Conservation (phyloP, 2,113 vertebrate genomes). For the Neotoma lepida region DNA sequence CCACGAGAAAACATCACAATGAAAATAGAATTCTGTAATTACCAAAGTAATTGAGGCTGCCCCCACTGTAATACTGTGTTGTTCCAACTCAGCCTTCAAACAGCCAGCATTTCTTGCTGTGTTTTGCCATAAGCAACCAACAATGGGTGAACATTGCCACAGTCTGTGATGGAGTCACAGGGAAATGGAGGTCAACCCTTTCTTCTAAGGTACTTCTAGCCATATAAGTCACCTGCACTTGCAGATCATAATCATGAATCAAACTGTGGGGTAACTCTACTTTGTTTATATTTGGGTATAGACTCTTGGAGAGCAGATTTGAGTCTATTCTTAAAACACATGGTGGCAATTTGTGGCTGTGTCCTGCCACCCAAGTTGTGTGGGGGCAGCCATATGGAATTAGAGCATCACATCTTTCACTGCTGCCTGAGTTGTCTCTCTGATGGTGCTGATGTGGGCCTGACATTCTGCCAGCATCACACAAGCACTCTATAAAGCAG, state of each 20-base stretch:
- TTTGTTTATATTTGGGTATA: constrained; percentile 28
- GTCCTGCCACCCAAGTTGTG: constrained; percentile 51
- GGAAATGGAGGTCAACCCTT: neutral
- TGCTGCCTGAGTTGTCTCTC: neutral
- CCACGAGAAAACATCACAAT: neutral
- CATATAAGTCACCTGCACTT: neutral
- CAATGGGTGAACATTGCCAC: neutral
- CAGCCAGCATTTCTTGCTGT: neutral
- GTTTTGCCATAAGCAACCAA: neutral
- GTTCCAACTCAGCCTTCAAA: neutral
- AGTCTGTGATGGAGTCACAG: neutral
- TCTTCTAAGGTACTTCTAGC: neutral
- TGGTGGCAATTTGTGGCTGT: constrained; percentile 57
- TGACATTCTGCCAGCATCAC: neutral
- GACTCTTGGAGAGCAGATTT: constrained; percentile 18
- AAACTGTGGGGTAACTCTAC: neutral
- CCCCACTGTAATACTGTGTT: neutral
- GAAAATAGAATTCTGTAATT: neutral
- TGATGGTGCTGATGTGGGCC: neutral
- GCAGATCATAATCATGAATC: neutral
- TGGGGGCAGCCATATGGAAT: neutral
- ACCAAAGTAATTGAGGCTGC: neutral
- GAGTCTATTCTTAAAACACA: constrained; percentile 45
- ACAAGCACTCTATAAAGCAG: constrained; percentile 9
- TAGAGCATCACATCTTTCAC: neutral